Conservation (phyloP, 1,140 invertebrate genomes). For the Kradibia gibbosae region DNA sequence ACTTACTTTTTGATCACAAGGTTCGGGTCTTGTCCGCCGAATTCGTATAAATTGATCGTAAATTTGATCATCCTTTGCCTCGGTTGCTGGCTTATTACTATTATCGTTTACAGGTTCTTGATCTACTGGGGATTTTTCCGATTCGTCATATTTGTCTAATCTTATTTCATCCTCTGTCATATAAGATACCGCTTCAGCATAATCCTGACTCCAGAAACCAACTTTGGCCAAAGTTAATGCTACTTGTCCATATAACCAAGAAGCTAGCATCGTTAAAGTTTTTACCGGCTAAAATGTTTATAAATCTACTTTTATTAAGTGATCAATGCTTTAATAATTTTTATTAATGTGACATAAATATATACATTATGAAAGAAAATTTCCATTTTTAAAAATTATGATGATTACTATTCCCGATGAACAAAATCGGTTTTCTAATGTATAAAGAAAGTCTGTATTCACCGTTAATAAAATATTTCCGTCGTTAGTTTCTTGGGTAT, state of each 20-base stretch:
- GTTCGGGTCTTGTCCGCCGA: conserved; percentile 83
- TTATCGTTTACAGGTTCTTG: conserved; percentile 56
- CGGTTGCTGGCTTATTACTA: conserved; percentile 69
- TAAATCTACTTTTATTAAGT: no score
- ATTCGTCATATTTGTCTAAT: conserved; percentile 52
- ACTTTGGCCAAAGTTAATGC: conserved; percentile 70
- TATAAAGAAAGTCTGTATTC: no score
- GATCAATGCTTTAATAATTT: neutral
- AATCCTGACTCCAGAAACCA: conserved; percentile 66
- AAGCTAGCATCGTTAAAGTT: conserved; percentile 63
- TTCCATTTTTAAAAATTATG: neutral
- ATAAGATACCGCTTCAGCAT: conserved; percentile 62
- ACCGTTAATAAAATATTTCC: conserved; percentile 78
- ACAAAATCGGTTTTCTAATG: no score
- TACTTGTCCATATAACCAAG: conserved; percentile 71
- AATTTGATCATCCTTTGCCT: conserved; percentile 71
- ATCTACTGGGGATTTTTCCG: conserved; percentile 66
- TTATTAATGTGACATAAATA: no score
- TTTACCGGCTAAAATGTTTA: conserved; percentile 69
- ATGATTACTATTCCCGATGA: no score
- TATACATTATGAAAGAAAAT: neutral
- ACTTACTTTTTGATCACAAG: conserved; percentile 84
- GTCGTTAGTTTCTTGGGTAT: conserved; percentile 76
- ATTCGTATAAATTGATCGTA: conserved; percentile 78
- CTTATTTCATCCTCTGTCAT: conserved; percentile 63